Conservation (phyloP, 2,797 vertebrate genomes). For the Hapalemur alaotrensis region DNA sequence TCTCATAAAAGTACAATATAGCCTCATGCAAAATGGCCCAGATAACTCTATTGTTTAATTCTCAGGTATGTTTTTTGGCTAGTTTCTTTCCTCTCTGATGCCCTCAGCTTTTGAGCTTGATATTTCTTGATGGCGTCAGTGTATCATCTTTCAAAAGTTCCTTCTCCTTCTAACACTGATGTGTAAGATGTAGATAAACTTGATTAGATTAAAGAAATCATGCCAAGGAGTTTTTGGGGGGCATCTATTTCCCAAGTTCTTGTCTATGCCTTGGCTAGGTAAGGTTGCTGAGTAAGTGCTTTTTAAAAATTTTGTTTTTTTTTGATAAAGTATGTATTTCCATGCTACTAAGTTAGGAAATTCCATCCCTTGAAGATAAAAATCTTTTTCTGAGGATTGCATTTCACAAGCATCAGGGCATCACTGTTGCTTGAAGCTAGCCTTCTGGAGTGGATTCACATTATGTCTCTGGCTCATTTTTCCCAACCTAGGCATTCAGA, state of each 20-base stretch:
- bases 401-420: slow-evolving; percentile 4
- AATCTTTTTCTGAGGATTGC: neutral
- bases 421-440: neutral
- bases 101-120: neutral
- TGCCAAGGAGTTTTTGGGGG: neutral
- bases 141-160: neutral
- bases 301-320: neutral
- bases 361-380: slow-evolving; percentile 25
- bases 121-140: neutral
- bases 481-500: neutral
- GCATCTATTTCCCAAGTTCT: neutral
- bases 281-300: neutral
- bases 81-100: neutral
- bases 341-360: slow-evolving; percentile 27
- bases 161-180: neutral
- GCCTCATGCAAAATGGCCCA: neutral
- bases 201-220: neutral
- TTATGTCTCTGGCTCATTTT: neutral
- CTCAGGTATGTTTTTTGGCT: neutral
- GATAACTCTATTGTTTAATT: neutral
- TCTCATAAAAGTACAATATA: neutral
- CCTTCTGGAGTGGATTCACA: neutral
- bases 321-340: slow-evolving; percentile 14
- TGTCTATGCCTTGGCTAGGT: neutral
- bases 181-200: neutral